phyloP scores from a whole-genome alignment of 2,113 vertebrate genomes.

The Bos javanicus region DNA sequence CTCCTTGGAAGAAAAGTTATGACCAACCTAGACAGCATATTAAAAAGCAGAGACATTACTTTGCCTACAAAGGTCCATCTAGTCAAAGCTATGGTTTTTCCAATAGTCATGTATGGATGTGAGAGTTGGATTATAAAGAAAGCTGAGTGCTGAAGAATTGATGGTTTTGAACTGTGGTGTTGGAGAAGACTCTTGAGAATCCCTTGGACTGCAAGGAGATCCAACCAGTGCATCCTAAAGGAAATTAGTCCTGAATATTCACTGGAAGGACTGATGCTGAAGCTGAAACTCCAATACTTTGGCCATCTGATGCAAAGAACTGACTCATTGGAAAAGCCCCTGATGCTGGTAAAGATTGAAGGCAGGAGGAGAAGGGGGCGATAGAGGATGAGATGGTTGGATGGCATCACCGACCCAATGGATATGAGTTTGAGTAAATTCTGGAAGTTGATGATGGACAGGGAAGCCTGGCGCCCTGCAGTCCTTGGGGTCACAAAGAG shows the following conservation, averaged over 20 bases:
- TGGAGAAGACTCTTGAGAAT: background rate
- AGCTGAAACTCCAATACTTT: background rate
- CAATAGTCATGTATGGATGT: background rate
- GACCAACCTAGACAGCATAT: background rate
- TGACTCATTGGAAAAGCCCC: background rate
- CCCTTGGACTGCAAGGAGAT: background rate
- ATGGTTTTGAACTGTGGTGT: background rate
- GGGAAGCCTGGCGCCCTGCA: background rate
- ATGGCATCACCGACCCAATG: background rate
- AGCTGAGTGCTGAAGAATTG: rapidly evolving
- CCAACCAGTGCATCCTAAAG: background rate
- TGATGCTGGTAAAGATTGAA: background rate
- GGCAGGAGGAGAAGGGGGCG: rapidly evolving
- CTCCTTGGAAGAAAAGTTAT: background rate
- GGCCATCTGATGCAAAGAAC: rapidly evolving
- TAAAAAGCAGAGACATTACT: background rate
- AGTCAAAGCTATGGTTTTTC: background rate
- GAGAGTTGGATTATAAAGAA: background rate
- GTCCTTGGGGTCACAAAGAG: background rate
- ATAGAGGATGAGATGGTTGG: background rate
- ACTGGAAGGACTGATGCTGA: background rate
- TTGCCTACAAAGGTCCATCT: background rate
- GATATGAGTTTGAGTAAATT: background rate
- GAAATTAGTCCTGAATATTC: background rate
- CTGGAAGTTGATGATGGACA: background rate